A percentile compares a stretch with the other conserved stretches of the same genome.
Evolutionary conservation across 2,113 vertebrate species (phyloP).

Genomic region (Etheostoma spectabile): DNA sequence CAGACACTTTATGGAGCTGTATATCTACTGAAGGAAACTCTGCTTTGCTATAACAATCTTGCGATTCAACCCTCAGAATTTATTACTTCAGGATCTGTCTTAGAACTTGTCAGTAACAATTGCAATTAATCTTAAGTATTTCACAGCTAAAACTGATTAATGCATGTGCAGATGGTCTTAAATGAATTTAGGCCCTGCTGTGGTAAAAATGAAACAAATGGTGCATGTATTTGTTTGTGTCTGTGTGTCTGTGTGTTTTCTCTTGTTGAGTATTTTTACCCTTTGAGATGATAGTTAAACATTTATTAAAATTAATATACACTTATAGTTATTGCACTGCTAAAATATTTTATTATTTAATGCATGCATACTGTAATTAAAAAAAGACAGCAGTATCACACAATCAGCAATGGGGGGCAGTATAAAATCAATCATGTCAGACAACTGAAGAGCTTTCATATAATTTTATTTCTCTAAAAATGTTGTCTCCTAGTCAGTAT

Average conservation of each 20-base stretch:
- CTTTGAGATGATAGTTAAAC: background rate
- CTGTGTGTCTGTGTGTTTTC: background rate
- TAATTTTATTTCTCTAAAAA: conserved; percentile 80
- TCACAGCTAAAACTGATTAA: background rate
- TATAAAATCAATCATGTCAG: conserved; percentile 68
- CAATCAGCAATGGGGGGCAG: conserved; percentile 65
- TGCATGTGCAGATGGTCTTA: background rate
- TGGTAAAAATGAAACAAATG: background rate
- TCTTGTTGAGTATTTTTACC: background rate
- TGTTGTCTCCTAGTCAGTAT: conserved; percentile 41
- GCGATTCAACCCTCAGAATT: background rate
- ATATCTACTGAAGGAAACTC: background rate
- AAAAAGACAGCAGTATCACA: conserved; percentile 17
- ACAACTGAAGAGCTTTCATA: conserved; percentile 58
- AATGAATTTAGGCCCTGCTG: background rate
- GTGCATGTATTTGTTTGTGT: background rate
- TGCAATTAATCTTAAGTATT: background rate
- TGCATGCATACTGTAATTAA: conserved; percentile 4
- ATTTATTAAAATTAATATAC: conserved; percentile 16
- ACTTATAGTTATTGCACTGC: background rate
- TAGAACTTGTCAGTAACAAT: background rate
- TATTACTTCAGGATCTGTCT: background rate
- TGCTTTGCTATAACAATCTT: background rate
- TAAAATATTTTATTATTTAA: conserved; percentile 17
- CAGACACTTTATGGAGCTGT: background rate